phyloP scores from a whole-genome alignment of 2,113 vertebrate genomes.

The Cyphomyrus plagiostoma region DNA sequence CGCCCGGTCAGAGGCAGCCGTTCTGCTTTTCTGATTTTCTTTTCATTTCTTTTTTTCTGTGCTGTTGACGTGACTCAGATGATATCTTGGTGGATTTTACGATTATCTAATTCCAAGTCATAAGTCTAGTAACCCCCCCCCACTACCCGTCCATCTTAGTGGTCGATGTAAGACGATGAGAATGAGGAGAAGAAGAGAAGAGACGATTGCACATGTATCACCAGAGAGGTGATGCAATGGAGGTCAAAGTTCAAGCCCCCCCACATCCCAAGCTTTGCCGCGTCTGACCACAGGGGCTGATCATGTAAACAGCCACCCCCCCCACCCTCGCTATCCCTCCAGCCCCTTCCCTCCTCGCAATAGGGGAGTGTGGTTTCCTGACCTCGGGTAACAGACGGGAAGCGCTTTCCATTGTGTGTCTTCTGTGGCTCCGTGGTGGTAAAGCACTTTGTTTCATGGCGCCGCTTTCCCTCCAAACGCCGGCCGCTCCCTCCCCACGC shows the following conservation, averaged over 20 bases:
- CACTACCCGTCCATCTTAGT: background rate
- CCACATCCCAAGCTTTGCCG: background rate
- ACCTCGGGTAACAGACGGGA: background rate
- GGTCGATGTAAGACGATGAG: background rate
- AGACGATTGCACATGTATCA: background rate
- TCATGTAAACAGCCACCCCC: background rate
- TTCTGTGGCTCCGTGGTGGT: background rate
- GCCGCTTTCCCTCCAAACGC: no score
- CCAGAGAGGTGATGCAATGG: background rate
- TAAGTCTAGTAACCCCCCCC: background rate
- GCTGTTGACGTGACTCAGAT: background rate
- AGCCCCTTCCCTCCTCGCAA: background rate
- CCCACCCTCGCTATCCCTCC: background rate
- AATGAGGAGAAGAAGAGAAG: background rate
- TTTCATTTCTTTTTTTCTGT: background rate
- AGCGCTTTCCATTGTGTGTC: background rate
- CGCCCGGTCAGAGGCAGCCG: background rate
- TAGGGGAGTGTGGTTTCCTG: background rate
- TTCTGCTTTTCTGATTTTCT: background rate
- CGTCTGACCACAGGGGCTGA: background rate
- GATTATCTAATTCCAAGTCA: background rate
- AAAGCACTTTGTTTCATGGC: background rate
- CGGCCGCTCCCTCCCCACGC: no score
- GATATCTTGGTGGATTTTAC: background rate
- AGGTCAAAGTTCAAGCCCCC: background rate